These are phyloP conservation scores for Schizopygopsis malacanthus DNA, from an alignment of 2,797 vertebrate genomes.

Conservation along the genomic window DNA sequence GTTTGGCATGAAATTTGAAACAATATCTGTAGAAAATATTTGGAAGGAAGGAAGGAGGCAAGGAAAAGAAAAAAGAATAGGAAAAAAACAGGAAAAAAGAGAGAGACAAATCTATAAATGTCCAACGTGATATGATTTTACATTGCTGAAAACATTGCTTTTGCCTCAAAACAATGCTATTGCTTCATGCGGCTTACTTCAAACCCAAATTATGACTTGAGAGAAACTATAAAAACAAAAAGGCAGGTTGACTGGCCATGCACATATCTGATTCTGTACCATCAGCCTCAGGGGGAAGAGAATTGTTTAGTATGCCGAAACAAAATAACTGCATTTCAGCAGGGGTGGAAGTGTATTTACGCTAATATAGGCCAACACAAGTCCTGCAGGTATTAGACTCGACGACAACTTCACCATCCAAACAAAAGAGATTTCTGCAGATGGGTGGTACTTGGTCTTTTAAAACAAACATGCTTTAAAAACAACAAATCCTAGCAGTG, in stretches of 20 bases:
- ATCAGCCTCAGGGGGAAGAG: conserved; percentile 24
- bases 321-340: conserved; percentile 34
- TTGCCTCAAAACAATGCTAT: background rate
- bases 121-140: background rate
- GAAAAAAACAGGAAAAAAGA: background rate
- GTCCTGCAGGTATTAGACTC: conserved; percentile 44
- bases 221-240: conserved; percentile 32
- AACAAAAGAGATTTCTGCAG: conserved; percentile 29
- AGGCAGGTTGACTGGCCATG: conserved; percentile 20
- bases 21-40: background rate
- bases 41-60: background rate
- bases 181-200: background rate
- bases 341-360: conserved; percentile 24
- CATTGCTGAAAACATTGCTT: background rate
- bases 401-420: conserved; percentile 20
- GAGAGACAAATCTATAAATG: background rate
- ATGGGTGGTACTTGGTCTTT: background rate
- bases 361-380: conserved; percentile 47
- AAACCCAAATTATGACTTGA: background rate
- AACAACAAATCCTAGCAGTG: conserved; percentile 6
- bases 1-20: background rate
- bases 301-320: conserved; percentile 22
- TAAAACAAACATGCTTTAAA: conserved; percentile 36
- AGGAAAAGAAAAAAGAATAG: background rate
- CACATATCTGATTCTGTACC: conserved; percentile 12